Evolutionary conservation across 2,888 invertebrate species (phyloP).

Genomic region (Minunthozetes semirufus): DNA sequence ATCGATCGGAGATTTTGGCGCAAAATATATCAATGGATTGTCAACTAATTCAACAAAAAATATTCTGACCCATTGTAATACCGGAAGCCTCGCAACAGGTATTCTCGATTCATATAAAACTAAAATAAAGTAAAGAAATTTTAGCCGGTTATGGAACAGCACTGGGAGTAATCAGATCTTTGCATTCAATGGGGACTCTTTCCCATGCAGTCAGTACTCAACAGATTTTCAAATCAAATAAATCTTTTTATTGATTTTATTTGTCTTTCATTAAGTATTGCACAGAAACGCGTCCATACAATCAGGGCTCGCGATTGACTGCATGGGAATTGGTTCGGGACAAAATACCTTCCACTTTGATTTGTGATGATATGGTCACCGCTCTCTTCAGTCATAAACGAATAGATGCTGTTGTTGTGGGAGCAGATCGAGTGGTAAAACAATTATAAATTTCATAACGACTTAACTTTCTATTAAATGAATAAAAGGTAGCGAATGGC

Average conservation of each 20-base stretch:
- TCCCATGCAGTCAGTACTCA: slow-evolving; percentile 60
- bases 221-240: not conserved
- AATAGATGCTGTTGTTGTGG: slow-evolving; percentile 89
- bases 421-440: slow-evolving; percentile 68
- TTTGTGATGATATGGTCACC: slow-evolving; percentile 93
- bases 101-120: not conserved
- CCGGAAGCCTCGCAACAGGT: slow-evolving; percentile 86
- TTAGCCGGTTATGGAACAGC: slow-evolving; percentile 91
- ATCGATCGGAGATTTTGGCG: slow-evolving; percentile 76
- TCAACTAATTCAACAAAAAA: slow-evolving; percentile 52
- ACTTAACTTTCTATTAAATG: not conserved
- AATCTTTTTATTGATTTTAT: not conserved
- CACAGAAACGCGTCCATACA: slow-evolving; percentile 96
- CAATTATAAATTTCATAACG: not conserved
- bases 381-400: slow-evolving; percentile 74
- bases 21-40: slow-evolving; percentile 61
- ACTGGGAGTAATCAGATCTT: slow-evolving; percentile 77
- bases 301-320: slow-evolving; percentile 90
- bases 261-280: slow-evolving; percentile 57
- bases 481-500: slow-evolving; percentile 76
- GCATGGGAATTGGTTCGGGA: slow-evolving; percentile 91
- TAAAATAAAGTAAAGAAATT: not conserved
- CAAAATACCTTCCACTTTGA: slow-evolving; percentile 80
- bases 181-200: slow-evolving; percentile 58
- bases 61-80: slow-evolving; percentile 94